A percentile compares a stretch with the other conserved stretches of the same genome.
phyloP scores from a whole-genome alignment of 1,140 invertebrate species.

The Drosophila parvula region DNA sequence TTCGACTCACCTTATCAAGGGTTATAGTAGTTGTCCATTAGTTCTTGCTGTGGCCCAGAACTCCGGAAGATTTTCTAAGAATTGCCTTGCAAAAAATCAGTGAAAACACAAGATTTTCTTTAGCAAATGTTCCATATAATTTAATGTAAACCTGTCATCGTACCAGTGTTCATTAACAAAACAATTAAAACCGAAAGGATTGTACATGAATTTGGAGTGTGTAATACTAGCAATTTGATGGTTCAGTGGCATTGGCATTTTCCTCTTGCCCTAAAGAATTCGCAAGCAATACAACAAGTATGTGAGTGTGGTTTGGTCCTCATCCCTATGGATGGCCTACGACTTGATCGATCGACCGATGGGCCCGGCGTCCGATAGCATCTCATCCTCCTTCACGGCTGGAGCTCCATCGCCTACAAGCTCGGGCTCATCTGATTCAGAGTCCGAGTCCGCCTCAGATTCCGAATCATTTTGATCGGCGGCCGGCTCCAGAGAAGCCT shows the following conservation, averaged over 20 bases:
- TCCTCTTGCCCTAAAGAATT: slow-evolving; percentile 12
- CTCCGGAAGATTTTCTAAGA: too few species aligned
- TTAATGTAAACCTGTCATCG: not conserved
- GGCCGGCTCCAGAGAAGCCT: too few species aligned
- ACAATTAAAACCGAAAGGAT: not conserved
- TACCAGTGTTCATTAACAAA: not conserved
- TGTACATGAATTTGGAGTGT: not conserved
- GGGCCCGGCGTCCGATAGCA: not conserved
- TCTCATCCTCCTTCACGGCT: not conserved
- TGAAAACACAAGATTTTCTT: too few species aligned
- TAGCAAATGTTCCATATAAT: too few species aligned
- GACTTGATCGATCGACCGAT: not conserved
- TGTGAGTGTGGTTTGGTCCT: not conserved
- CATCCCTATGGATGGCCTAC: not conserved
- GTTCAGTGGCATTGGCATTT: not conserved
- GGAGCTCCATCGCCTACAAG: not conserved
- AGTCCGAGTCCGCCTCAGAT: not conserved
- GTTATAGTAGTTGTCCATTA: too few species aligned
- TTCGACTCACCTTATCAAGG: too few species aligned
- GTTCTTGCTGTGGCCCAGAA: too few species aligned
- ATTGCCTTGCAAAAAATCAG: too few species aligned
- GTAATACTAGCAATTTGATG: slow-evolving; percentile 20
- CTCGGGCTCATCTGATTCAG: not conserved
- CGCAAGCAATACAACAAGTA: slow-evolving; percentile 33
- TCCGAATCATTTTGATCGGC: not conserved